Base-by-base conservation (phyloP, 2,113 vertebrate species). In the Murina feae region DNA sequence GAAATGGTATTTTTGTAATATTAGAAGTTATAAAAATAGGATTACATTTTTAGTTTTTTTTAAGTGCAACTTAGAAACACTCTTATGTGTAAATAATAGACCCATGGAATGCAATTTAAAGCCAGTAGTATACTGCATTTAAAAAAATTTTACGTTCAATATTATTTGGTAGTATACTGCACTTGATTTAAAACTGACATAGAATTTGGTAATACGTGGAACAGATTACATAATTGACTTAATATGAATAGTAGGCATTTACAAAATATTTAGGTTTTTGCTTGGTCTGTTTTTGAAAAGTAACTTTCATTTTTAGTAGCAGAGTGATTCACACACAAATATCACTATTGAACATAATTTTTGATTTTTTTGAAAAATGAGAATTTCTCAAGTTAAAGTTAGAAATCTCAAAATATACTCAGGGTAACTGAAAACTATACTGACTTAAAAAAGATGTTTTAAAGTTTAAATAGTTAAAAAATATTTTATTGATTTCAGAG, bases 211-310 rank as follows among this genome's bases (percentile, higher is more conserved):
- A 76, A 66, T 76, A 60, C 1, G 4, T 44, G 30, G 21, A 79
- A 42, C 6, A 71, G 32, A 55, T 90, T 65, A 74, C 2, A 1
- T 78, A 53, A 63, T 90, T 80, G 32, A 85, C 8, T 68, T 76
- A 35, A 32, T 51, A 25, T 69, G 35, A 85, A 82, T 81, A 63
- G 25, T 79, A 84, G 63, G 14, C 12, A 74, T 79, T 86, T 69
- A 78, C 1, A 68, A 79, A 76, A 90, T 94, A 71, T 47, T 87
- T 87, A 75, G 69, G 8, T 37, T 85, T 86, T 82, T 93, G 58
- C 49, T 92, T 63, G 21, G 35, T 71, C 16, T 92, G 84, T 95
- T 51, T 66, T 65, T 80, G 92, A 94, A 92, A 65, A 87, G 69
- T 82, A 88, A 60, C 39, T 81, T 94, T 68, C 14, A 44, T 86